Evolutionary conservation across 2,888 invertebrate species (phyloP).

Genomic region (Scaptomyza reducta): DNA sequence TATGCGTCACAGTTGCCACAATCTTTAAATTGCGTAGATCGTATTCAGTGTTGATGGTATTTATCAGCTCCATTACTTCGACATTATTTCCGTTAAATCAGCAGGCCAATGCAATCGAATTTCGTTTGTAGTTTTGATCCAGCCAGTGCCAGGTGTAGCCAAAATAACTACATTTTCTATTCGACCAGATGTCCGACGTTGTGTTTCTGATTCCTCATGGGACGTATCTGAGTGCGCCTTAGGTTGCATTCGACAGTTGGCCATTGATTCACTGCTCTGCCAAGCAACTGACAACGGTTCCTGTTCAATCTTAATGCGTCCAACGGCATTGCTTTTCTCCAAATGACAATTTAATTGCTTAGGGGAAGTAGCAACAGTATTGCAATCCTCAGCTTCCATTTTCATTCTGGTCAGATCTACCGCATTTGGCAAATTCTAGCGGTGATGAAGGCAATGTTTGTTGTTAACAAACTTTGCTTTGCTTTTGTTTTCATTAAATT

Average conservation of each 20-base stretch:
- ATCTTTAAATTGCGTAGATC: constrained; percentile 35
- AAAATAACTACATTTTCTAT: constrained; percentile 14
- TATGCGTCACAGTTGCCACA: constrained; percentile 35
- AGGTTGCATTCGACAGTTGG: not conserved
- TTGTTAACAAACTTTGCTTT: not conserved
- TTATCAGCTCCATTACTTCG: constrained; percentile 31
- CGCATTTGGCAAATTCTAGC: not conserved
- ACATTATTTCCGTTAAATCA: constrained; percentile 11
- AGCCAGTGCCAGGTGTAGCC: constrained; percentile 51
- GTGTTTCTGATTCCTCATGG: constrained; percentile 26
- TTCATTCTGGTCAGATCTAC: constrained; percentile 20
- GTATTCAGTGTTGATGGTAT: constrained; percentile 31
- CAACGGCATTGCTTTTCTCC: not conserved
- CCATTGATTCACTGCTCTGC: constrained; percentile 5
- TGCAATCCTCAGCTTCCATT: constrained; percentile 10
- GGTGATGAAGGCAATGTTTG: not conserved
- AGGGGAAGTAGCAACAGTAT: not conserved
- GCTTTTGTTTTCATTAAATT: not conserved
- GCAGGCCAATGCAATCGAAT: constrained; percentile 33
- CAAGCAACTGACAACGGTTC: constrained; percentile 7
- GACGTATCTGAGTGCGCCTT: constrained; percentile 8
- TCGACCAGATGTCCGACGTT: constrained; percentile 30
- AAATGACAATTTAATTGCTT: constrained; percentile 32
- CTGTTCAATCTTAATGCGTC: constrained; percentile 8
- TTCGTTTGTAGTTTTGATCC: constrained; percentile 38